Evolutionary conservation across 2,113 vertebrate species (phyloP), one percentile per base, ranked within the genome.

Genomic region (Ptilonorhynchus violaceus): DNA sequence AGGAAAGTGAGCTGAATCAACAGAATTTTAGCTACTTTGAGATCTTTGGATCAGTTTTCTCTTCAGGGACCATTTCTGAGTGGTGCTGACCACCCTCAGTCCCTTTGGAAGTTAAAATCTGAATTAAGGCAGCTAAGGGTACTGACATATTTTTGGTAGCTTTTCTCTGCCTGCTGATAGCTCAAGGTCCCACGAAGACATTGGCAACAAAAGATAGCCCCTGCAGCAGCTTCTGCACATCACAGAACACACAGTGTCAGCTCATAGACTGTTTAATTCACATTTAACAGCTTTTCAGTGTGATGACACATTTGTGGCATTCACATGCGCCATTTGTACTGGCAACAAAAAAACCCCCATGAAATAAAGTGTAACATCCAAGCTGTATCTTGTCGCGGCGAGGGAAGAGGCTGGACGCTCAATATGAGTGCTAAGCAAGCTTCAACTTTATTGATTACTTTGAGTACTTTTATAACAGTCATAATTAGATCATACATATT

Each of bases 61-160:
- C 83, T 83, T 56, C 60, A 72, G 35, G 10, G 4, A 8, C 8
- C 19, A 9, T 73, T 86, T 82, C 60, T 52, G 33, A 50, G 24
- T 3, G 1, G 4, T 53, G 28, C 33, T 69, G 44, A 56, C 13
- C 9, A 41, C 11, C 2, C 6, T 80, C 1, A 0, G 28, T n/a
- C 17, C 21, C 31, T 59, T 55, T 64, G 24, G 22, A 93, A 72
- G 21, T 13, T 64, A 33, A 75, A 92, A 72, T 63, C 53, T 56
- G 28, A 70, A 79, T 47, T 72, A 68, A 82, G 53, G 18, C 31
- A 79, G 20, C 18, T 68, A 35, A 42, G 14, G 35, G 33, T 17
- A 44, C 10, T 28, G 42, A 47, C 78, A 63, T n/a, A 13, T 46
- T 81, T 83, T 42, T 6, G 2, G 24, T 9, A 60, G 27, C 7